Percentiles rank a stretch among this genome's conserved stretches.
Conservation (phyloP, 2,797 vertebrate species). For the Urophycis tenuis region DNA sequence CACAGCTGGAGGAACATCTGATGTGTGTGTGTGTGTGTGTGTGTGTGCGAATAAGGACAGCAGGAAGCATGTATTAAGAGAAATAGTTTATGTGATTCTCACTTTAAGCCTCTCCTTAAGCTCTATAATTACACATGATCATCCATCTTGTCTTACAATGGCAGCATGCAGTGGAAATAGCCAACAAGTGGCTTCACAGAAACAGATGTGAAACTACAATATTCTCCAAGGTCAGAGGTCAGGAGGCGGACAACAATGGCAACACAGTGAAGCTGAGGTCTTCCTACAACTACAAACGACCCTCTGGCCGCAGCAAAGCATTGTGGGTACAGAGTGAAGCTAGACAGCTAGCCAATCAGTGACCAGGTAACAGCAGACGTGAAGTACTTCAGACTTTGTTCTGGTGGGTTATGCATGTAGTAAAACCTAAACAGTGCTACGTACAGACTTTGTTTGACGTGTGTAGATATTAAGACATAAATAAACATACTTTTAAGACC, state of each 20-base stretch:
- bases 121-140: slow-evolving; percentile 61
- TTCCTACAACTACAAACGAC: slow-evolving; percentile 45
- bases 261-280: too few species aligned
- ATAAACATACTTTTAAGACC: not conserved
- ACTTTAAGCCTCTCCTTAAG: slow-evolving; percentile 60
- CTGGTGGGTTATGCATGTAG: not conserved
- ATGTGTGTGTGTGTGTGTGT: not conserved
- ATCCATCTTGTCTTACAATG: slow-evolving; percentile 65
- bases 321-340: slow-evolving; percentile 50
- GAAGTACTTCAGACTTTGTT: slow-evolving; percentile 25
- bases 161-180: slow-evolving; percentile 85
- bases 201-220: slow-evolving; percentile 74
- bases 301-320: slow-evolving; percentile 6
- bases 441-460: too few species aligned
- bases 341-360: slow-evolving; percentile 39
- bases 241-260: slow-evolving; percentile 11
- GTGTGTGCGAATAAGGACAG: not conserved
- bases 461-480: not conserved
- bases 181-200: slow-evolving; percentile 79
- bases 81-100: slow-evolving; percentile 71
- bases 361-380: slow-evolving; percentile 37
- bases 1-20: not conserved
- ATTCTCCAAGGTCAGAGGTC: slow-evolving; percentile 58
- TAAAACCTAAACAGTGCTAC: not conserved
- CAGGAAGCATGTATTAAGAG: slow-evolving; percentile 46